These are phyloP conservation scores for Pipistrellus pygmaeus DNA, from an alignment of 2,797 vertebrate species.

Conservation along the genomic window DNA sequence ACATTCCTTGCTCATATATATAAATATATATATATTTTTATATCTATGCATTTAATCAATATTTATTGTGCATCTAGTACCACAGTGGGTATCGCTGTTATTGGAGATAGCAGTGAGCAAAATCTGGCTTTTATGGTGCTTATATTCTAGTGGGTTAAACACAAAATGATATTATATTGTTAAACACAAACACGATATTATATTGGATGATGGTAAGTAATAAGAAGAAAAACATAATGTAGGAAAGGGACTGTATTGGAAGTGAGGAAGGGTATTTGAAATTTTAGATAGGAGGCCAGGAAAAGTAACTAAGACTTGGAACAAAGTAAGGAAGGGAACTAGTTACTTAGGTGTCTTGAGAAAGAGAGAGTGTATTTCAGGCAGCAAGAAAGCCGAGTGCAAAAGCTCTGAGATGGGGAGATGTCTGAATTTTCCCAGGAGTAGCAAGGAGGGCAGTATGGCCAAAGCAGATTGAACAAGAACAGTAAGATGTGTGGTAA, in stretches of 20 bases:
- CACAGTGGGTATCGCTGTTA: not conserved
- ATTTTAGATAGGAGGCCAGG: not conserved
- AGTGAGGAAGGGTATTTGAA: not conserved
- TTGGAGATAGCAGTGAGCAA: not conserved
- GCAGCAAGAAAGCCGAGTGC: not conserved
- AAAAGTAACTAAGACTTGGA: not conserved
- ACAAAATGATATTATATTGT: not conserved
- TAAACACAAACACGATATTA: not conserved
- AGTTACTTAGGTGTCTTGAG: not conserved
- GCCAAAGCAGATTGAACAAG: not conserved
- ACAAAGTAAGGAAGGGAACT: not conserved
- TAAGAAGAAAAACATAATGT: constrained; percentile 29
- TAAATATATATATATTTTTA: not conserved
- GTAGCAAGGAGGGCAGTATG: not conserved
- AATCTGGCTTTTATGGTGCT: not conserved
- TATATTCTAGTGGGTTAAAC: not conserved
- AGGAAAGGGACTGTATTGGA: not conserved
- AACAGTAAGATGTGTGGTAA: not conserved
- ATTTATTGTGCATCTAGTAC: not conserved
- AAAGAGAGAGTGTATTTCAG: not conserved
- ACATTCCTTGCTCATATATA: not conserved
- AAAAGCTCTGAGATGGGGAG: not conserved
- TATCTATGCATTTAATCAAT: not conserved
- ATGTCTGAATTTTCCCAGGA: not conserved
- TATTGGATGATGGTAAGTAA: not conserved